Conservation (phyloP, 2,113 vertebrate genomes). For the Lontra canadensis region DNA sequence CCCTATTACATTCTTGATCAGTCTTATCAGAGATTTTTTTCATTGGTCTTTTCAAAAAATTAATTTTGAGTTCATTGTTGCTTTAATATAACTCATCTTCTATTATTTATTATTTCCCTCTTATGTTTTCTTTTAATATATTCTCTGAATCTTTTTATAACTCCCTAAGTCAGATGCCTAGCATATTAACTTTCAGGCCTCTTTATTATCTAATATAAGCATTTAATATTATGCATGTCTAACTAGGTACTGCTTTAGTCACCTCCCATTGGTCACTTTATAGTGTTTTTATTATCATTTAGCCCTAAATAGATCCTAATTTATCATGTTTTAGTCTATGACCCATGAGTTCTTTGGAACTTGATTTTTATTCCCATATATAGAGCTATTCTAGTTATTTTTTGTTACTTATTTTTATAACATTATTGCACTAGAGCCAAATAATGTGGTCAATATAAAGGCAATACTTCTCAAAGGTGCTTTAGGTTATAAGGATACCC, state of each 20-base stretch:
- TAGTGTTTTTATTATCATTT: background rate
- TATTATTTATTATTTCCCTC: background rate
- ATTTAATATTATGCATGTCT: background rate
- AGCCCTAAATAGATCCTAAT: background rate
- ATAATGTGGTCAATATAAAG: background rate
- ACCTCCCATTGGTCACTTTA: background rate
- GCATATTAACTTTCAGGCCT: background rate
- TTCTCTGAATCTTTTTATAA: background rate
- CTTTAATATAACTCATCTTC: background rate
- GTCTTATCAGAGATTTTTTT: background rate
- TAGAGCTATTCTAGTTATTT: background rate
- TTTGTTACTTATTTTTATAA: background rate
- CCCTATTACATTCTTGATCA: background rate
- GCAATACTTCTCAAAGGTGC: background rate
- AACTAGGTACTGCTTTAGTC: background rate
- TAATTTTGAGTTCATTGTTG: background rate
- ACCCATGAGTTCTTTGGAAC: background rate
- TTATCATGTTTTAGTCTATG: background rate
- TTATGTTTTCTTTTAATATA: background rate
- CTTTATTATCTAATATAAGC: background rate
- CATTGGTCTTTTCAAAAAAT: background rate
- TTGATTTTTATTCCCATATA: background rate
- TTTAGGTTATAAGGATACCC: background rate
- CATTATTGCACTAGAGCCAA: background rate
- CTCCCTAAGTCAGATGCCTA: background rate